A percentile compares a stretch with the other conserved stretches of the same genome.
These are phyloP conservation scores for Tetranychus urticae DNA, from an alignment of 1,140 invertebrate genomes.

Conservation along the genomic window DNA sequence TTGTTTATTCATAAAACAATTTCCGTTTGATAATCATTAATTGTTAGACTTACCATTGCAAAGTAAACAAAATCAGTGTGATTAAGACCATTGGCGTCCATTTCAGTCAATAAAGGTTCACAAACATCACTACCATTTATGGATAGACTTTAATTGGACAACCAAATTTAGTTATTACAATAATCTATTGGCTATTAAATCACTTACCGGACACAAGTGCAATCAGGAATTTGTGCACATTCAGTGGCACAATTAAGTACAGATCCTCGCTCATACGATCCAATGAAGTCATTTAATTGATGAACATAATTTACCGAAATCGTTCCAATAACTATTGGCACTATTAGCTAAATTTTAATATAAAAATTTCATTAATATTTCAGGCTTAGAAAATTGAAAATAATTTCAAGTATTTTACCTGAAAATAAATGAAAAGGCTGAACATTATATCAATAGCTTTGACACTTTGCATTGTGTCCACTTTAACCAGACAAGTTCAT, in stretches of 20 bases:
- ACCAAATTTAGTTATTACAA: neutral
- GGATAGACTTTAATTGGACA: neutral
- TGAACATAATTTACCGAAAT: no score
- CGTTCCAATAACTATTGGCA: no score
- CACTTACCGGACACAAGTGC: slow-evolving; percentile 6
- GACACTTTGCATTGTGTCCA: no score
- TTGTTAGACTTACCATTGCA: slow-evolving; percentile 2
- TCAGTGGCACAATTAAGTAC: slow-evolving; percentile 2
- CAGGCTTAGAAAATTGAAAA: no score
- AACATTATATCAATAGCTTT: no score
- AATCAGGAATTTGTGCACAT: slow-evolving; percentile 10
- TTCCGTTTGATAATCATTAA: neutral
- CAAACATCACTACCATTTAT: slow-evolving; percentile 4
- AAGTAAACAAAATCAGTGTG: slow-evolving; percentile 9
- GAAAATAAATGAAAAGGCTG: no score
- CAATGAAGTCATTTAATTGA: neutral
- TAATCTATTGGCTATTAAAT: neutral
- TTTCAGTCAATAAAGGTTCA: slow-evolving; percentile 5
- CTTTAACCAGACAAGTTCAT: no score
- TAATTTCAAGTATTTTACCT: no score
- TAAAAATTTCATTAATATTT: no score
- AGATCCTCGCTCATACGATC: slow-evolving; percentile 5
- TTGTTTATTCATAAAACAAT: no score
- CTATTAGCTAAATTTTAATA: no score
- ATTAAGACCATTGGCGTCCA: slow-evolving; percentile 6